Evolutionary conservation across 2,888 invertebrate genomes (phyloP).

Genomic region (Ceramica pisi): DNA sequence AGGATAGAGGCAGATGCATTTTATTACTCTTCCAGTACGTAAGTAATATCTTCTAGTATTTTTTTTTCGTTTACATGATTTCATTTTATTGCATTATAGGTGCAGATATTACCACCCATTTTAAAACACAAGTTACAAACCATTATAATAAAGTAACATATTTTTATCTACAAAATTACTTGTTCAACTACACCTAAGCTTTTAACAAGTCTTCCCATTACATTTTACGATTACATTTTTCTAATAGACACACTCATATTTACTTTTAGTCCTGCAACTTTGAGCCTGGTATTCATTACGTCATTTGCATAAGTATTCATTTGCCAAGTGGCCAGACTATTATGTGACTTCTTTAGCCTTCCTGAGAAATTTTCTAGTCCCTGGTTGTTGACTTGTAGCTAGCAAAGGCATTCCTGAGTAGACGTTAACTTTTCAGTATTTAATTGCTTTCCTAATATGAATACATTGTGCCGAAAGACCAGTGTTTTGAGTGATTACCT

Average conservation of each 20-base stretch:
- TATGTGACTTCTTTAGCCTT: constrained; percentile 61
- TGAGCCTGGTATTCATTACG: constrained; percentile 23
- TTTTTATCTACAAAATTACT: neutral
- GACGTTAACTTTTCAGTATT: constrained; percentile 26
- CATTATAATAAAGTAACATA: neutral
- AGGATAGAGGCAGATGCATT: neutral
- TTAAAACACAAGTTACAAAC: neutral
- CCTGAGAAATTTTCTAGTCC: constrained; percentile 44
- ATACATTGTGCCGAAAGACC: neutral
- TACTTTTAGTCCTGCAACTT: constrained; percentile 47
- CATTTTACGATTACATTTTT: constrained; percentile 34
- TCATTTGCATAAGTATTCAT: constrained; percentile 60
- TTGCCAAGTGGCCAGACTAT: constrained; percentile 52
- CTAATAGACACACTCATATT: constrained; percentile 29
- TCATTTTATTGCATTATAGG: neutral
- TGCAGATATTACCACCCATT: neutral
- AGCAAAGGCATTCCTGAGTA: constrained; percentile 44
- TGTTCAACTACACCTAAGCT: neutral
- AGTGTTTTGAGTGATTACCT: neutral
- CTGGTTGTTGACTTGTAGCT: constrained; percentile 36
- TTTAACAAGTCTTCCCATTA: constrained; percentile 19
- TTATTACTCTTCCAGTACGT: neutral
- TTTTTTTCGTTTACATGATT: neutral
- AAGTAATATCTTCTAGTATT: neutral
- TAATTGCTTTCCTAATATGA: constrained; percentile 40